Evolutionary conservation across 1,140 invertebrate species (phyloP).

Genomic region (Prorops nasuta): DNA sequence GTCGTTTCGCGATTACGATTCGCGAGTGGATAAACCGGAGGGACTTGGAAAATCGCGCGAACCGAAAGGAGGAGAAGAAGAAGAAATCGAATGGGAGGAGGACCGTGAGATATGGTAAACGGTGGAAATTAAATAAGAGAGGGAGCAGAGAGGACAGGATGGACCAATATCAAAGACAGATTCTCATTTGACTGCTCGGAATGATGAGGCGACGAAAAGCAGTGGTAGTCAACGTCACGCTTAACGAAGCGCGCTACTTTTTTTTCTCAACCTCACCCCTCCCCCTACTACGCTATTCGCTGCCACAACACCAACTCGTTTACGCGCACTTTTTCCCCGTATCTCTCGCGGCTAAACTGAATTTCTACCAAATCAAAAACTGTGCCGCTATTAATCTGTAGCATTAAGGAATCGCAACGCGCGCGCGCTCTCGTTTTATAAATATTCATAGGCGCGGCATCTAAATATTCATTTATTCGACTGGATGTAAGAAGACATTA

Average conservation of each 20-base stretch:
- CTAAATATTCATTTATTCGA: neutral
- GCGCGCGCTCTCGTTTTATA: no score
- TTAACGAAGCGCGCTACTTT: neutral
- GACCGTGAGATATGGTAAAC: slow-evolving; percentile 12
- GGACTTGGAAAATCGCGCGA: neutral
- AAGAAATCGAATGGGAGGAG: neutral
- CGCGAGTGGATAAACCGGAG: neutral
- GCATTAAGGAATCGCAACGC: neutral
- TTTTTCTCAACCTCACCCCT: neutral
- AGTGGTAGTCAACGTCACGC: neutral
- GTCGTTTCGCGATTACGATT: no score
- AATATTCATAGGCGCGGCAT: neutral
- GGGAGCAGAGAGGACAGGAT: no score
- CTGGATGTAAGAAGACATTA: neutral
- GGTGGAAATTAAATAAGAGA: no score
- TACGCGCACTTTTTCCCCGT: no score
- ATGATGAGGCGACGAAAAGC: neutral
- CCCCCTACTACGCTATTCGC: neutral
- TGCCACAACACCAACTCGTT: no score
- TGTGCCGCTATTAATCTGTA: neutral
- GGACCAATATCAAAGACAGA: no score
- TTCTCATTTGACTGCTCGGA: no score
- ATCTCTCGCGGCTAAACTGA: no score
- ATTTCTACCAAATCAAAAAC: neutral
- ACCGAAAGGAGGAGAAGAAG: neutral